A percentile compares a stretch with the other conserved stretches of the same genome.
These are phyloP conservation scores for Tenodera sinensis DNA, from an alignment of 2,888 invertebrate species.

Conservation along the genomic window DNA sequence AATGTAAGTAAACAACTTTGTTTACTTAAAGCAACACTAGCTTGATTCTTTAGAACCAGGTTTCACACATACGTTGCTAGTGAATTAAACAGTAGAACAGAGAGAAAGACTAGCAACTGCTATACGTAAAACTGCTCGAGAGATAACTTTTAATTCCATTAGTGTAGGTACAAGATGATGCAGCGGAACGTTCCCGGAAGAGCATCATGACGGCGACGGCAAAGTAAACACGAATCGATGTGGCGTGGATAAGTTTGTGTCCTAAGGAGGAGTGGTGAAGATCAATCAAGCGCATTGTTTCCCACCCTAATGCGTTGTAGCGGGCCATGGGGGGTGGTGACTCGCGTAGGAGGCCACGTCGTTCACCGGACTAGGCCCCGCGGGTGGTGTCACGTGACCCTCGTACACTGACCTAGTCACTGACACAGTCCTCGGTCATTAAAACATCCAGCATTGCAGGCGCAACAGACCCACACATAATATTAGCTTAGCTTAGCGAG, in stretches of 20 bases:
- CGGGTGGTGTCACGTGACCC: slow-evolving; percentile 20
- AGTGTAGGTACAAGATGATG: neutral
- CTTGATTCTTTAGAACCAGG: too few relatives aligned
- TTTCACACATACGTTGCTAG: too few relatives aligned
- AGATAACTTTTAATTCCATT: neutral
- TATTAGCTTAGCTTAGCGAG: too few relatives aligned
- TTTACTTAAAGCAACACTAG: too few relatives aligned
- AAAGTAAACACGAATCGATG: neutral
- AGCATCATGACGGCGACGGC: neutral
- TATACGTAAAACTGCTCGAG: too few relatives aligned
- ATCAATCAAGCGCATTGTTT: neutral
- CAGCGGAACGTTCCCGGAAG: neutral
- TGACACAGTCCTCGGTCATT: neutral
- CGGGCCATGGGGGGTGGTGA: slow-evolving; percentile 3
- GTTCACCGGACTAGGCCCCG: neutral
- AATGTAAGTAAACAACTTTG: too few relatives aligned
- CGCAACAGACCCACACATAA: too few relatives aligned
- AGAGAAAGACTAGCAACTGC: too few relatives aligned
- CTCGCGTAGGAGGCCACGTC: slow-evolving; percentile 22
- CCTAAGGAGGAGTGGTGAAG: neutral
- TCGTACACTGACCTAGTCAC: neutral
- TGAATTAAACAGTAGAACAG: too few relatives aligned
- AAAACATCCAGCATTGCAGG: too few relatives aligned
- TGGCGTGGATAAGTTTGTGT: neutral
- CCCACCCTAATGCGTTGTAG: slow-evolving; percentile 20